phyloP scores from a whole-genome alignment of 1,140 invertebrate species.

The Drosophila santomea region DNA sequence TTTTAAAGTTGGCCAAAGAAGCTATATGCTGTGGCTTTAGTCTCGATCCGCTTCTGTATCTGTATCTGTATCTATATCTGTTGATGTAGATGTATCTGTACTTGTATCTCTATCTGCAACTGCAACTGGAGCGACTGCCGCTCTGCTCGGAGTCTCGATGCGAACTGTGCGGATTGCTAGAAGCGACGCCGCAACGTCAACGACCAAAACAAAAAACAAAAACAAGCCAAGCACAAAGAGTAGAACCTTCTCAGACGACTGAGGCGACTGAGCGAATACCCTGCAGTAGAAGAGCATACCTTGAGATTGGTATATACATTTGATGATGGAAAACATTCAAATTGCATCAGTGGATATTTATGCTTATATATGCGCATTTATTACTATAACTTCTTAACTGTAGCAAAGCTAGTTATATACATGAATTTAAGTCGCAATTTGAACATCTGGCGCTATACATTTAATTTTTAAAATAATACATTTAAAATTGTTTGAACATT shows the following conservation, averaged over 20 bases:
- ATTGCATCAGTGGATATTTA: no score
- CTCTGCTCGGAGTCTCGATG: conserved; percentile 55
- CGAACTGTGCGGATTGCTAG: conserved; percentile 66
- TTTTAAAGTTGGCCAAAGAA: neutral
- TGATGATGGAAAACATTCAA: neutral
- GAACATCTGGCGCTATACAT: no score
- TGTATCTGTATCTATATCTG: conserved; percentile 11
- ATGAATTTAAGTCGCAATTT: neutral
- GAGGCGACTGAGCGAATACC: conserved; percentile 24
- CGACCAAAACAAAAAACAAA: conserved; percentile 72
- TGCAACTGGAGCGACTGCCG: conserved; percentile 37
- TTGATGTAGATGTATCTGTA: neutral
- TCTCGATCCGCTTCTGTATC: conserved; percentile 9
- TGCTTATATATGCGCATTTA: no score
- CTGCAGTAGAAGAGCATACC: neutral
- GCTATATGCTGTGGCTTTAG: neutral
- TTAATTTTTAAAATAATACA: conserved; percentile 2
- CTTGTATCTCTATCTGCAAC: conserved; percentile 19
- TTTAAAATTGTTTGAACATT: conserved; percentile 4
- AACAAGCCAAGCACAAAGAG: conserved; percentile 25
- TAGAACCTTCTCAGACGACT: neutral
- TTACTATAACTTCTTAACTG: no score
- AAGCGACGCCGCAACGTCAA: conserved; percentile 62
- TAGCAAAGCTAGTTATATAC: no score
- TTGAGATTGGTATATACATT: neutral